Percentiles rank a stretch among this genome's conserved stretches.
These are phyloP conservation scores for Allobates femoralis DNA, from an alignment of 2,797 vertebrate species.

Conservation along the genomic window DNA sequence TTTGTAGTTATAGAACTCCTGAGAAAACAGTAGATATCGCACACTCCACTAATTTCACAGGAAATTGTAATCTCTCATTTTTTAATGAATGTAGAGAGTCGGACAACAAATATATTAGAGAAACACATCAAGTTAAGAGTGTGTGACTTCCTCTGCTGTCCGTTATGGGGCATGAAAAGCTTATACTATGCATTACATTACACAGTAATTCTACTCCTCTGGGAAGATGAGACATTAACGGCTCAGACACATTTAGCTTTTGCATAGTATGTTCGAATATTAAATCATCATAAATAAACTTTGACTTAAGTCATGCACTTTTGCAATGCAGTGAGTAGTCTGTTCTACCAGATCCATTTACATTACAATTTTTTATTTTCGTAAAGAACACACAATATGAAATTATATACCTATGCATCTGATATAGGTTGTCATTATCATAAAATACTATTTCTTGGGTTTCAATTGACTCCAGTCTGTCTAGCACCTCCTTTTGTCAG, in stretches of 20 bases:
- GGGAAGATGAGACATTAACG: constrained; percentile 5
- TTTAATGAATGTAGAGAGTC: neutral
- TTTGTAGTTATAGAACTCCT: no score
- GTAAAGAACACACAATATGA: neutral
- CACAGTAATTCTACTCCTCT: constrained; percentile 42
- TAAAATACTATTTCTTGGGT: neutral
- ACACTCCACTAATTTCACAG: neutral
- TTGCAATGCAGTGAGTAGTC: neutral
- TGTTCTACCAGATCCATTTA: neutral
- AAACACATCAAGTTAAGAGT: neutral
- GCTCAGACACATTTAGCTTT: constrained; percentile 16
- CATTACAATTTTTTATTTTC: neutral
- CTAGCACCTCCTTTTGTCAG: neutral
- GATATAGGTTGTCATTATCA: neutral
- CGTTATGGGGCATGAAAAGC: neutral
- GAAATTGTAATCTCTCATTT: neutral
- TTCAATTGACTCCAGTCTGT: neutral
- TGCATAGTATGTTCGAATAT: constrained; percentile 2
- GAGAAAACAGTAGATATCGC: no score
- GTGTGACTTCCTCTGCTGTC: constrained; percentile 1
- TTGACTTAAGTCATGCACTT: neutral
- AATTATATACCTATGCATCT: neutral
- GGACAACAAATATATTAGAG: neutral
- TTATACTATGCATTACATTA: constrained; percentile 37
- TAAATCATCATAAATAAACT: constrained; percentile 29